Evolutionary conservation across 2,113 vertebrate genomes (phyloP), one percentile per base, ranked within the genome.

Genomic region (Apodemus speciosus): DNA sequence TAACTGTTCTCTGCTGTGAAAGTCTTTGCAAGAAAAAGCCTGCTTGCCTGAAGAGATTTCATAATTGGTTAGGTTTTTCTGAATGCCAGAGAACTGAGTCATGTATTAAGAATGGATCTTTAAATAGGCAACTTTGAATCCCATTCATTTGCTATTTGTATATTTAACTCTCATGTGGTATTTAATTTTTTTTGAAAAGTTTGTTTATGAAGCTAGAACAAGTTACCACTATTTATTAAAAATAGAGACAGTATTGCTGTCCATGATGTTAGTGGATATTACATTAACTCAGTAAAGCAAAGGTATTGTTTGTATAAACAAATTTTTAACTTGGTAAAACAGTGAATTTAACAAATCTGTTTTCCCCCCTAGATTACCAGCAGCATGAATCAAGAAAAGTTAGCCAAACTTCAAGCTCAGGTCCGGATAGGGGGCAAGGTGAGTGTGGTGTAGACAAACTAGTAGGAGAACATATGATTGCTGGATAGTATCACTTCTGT

Each of bases 391-490:
- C 99, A 99, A 98, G 99, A 99, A 98, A 99, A 99, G 94, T 98
- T 99, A 86, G 99, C 99, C 96, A 99, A 99, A 98, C 99, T 99
- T 97, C 99, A 99, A 96, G 99, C 99, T 3, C 99, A 99, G 97
- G 99, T 99, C 98, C 99, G 99, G 98, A 99, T 99, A 99, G 99
- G 99, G 97, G 99, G 99, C 98, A 99, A 99, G 99, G 99, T 99
- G 96, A 98, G 97, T 97, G 95, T 95, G 97, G 85, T 64, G 75
- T 92, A 94, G 87, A 94, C 92, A 94, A 96, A 93, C 4, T 93
- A 64, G 84, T 85, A 96, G 95, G 89, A 94, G 53, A 94, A 92
- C 95, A 75, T 94, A 43, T 97, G 83, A 89, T 91, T 95, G 94
- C 35, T 38, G 92, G 71, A 60, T 62, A 96, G 49, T 79, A 49